Base-by-base conservation (phyloP, 2,113 vertebrate species). In the Pholis gunnellus region DNA sequence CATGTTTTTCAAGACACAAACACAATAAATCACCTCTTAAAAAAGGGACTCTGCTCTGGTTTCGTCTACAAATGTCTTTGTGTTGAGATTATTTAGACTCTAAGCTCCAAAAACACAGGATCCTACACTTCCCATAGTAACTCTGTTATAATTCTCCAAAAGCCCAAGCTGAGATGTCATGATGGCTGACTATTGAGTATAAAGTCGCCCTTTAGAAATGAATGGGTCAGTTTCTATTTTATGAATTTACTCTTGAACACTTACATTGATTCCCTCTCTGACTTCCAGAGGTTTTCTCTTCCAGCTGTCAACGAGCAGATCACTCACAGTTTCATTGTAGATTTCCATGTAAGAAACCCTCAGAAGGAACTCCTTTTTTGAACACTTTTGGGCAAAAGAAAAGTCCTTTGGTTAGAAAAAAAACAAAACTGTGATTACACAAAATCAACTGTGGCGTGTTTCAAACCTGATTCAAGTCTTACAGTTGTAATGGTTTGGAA, bases 261-360 rank as follows among this genome's bases (percentile, higher is more conserved):
- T 96, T 92, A 99, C 98, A 72, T 96, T 96, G 79, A 96, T 95
- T 22, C 96, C 95, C 91, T 99, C 98, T 56, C 97, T 91, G 84
- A 99, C 95, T 93, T 98, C 96, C 75, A 99, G 90, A 2, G 98
- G 97, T 84, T 97, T 99, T 90, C 97, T 95, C 92, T 98, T 98
- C 88, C 96, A 95, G 57, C 85, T 96, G 70, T 96, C 96, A 31
- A 97, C 97, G 9, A 99, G 96, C 79, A 99, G 92, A 79, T 99
- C 98, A 0, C 96, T 97, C 66, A 99, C 96, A 0, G 97, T 99
- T 86, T 99, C 98, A 29, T 99, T 99, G 89, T 99, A 99, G 88
- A 99, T 99, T 76, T 99, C 98, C 98, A 99, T 97, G 77, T 99
- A 99, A 8, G 98, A 99, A 65, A 99, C 97, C 1, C 98, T 93